Base-by-base conservation (phyloP, 2,888 invertebrate species). In the Microplitis manilae region DNA sequence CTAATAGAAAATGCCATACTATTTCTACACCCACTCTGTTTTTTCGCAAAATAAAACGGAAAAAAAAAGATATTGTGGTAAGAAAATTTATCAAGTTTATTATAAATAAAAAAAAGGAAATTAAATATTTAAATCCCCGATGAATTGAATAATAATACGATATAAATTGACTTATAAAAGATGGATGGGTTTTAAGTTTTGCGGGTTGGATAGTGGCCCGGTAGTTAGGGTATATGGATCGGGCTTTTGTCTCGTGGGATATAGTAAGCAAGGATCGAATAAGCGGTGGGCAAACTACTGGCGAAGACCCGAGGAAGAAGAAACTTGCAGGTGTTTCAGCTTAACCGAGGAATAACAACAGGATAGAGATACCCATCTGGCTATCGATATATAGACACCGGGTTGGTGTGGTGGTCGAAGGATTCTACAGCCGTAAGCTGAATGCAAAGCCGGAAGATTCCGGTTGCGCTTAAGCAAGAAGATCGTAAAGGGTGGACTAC, bases 1-100 rank as follows among this genome's bases (percentile, higher is more conserved):
- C 65, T 67, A 67, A 73, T 73, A 64, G 65, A 73, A 67, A 73
- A 73, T 67, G 50, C 65, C 41, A 20, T 41, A 59, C 60, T 20
- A 39, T 65, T 9, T 9, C 30, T 30, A 30, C 30, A 30, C 30
- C 30, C 30, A 15, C 50, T 15, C 73, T 50, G 39, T 41, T 38
- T n/a, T 72, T 30, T 61, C 38, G 30, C n/a, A 13, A 70, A 50
- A 59, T 39, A 30, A 67, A 67, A 20, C 9, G 30, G 30, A n/a
- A n/a, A 61, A n/a, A 2, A 30, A 2, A 2, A 30, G 2, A 30
- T 30, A 4, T 30, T 30, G 30, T 30, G 30, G 30, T 38, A 9
- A 20, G 15, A 50, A 41, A 50, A 40, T 50, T 60, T 30, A 70
- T 60, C 1, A 17, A 50, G 13, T 50, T 50, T 50, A 50, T 50